A percentile compares a stretch with the other conserved stretches of the same genome.
Evolutionary conservation across 2,797 vertebrate genomes (phyloP).

Genomic region (Cacajao melanocephalus): DNA sequence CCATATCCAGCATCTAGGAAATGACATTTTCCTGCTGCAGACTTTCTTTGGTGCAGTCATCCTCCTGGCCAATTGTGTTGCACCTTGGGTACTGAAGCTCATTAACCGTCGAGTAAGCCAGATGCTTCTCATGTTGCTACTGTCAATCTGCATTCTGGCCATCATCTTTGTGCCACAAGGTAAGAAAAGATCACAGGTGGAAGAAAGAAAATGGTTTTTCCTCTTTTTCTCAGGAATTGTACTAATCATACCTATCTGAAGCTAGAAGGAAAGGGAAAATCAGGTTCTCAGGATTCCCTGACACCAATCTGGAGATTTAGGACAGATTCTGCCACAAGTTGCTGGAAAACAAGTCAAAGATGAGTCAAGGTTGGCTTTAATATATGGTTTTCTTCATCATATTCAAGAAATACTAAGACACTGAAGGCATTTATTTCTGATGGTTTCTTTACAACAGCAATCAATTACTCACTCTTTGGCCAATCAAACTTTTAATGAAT

Average conservation of each 20-base stretch:
- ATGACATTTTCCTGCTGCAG: slow-evolving; percentile 41
- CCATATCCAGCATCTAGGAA: slow-evolving; percentile 51
- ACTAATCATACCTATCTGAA: not conserved
- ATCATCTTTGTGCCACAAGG: slow-evolving; percentile 6
- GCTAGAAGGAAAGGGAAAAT: no score
- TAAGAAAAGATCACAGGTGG: slow-evolving; percentile 10
- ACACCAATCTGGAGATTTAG: not conserved
- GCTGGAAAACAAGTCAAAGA: not conserved
- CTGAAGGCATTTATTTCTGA: not conserved
- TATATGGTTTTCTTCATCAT: not conserved
- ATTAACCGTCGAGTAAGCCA: slow-evolving; percentile 14
- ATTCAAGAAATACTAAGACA: not conserved
- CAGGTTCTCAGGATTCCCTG: not conserved
- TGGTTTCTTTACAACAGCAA: not conserved
- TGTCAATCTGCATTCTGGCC: slow-evolving; percentile 8
- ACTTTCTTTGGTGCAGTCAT: not conserved
- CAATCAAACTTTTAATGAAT: not conserved
- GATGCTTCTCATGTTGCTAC: not conserved
- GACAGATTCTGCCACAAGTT: not conserved
- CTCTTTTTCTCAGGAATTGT: not conserved
- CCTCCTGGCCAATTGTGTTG: not conserved
- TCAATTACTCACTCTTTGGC: not conserved
- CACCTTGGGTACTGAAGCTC: not conserved
- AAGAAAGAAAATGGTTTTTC: not conserved
- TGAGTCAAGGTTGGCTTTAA: not conserved